phyloP scores from a whole-genome alignment of 2,113 vertebrate species.

The Phalacrocorax brasilianus region DNA sequence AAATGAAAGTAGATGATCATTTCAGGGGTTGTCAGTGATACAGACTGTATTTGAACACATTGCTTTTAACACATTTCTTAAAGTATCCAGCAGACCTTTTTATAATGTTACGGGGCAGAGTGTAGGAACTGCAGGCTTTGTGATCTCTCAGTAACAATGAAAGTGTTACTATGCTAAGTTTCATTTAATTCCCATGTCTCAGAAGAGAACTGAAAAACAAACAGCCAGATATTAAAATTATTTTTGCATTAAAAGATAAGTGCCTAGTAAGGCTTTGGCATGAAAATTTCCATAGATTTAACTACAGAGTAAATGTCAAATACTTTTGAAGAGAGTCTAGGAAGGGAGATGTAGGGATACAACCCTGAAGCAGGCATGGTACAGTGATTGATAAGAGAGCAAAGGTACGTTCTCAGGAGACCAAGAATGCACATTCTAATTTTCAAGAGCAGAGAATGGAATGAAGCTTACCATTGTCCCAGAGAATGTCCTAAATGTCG shows the following conservation, averaged over 20 bases:
- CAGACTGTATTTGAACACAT: neutral
- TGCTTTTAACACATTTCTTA: neutral
- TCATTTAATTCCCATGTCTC: neutral
- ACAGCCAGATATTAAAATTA: neutral
- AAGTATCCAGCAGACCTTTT: neutral
- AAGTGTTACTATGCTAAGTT: neutral
- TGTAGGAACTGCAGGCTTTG: neutral
- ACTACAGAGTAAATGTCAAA: neutral
- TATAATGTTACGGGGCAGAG: neutral
- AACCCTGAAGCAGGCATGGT: neutral
- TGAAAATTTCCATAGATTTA: neutral
- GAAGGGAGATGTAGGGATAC: neutral
- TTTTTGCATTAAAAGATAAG: neutral
- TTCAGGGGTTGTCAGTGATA: neutral
- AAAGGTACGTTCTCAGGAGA: neutral
- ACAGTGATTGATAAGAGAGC: neutral
- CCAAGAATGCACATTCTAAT: neutral
- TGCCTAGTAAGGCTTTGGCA: neutral
- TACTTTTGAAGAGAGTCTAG: neutral
- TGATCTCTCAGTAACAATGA: neutral
- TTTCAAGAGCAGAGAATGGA: rapidly evolving
- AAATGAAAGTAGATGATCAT: neutral
- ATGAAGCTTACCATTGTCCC: neutral
- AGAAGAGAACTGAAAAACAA: neutral
- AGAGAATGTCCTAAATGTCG: neutral